Conservation (phyloP, 2,888 invertebrate genomes). For the Schizaphis graminum region DNA sequence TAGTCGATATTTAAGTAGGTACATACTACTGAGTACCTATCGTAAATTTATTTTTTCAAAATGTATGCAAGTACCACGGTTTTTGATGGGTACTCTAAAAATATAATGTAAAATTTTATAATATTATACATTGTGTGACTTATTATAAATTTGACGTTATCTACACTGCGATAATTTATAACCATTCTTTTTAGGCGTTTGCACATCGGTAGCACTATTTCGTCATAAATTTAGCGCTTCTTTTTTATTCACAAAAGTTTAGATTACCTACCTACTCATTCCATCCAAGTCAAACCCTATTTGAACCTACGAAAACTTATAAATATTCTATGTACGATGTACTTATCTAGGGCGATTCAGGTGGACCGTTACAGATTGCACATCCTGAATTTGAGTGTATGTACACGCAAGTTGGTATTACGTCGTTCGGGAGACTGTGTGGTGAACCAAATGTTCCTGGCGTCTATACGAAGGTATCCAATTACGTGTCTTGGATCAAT, state of each 20-base stretch:
- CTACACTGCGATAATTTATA: neutral
- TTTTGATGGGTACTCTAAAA: neutral
- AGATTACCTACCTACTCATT: neutral
- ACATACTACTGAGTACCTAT: no score
- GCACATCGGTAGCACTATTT: neutral
- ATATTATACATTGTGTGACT: neutral
- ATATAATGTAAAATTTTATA: neutral
- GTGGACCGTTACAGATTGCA: constrained; percentile 71
- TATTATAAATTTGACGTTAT: neutral
- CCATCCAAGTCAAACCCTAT: neutral
- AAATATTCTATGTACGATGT: no score
- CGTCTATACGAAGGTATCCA: constrained; percentile 75
- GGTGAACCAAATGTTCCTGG: constrained; percentile 74
- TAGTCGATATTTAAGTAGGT: neutral
- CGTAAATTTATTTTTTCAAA: neutral
- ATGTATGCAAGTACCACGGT: neutral
- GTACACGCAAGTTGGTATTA: constrained; percentile 74
- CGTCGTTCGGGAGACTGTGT: constrained; percentile 74
- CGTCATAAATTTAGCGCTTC: neutral
- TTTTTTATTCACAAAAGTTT: neutral
- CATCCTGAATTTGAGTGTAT: constrained; percentile 70
- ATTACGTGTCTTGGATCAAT: constrained; percentile 77
- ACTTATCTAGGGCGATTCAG: constrained; percentile 72
- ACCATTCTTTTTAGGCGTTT: no score
- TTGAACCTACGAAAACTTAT: neutral